Base-by-base conservation (phyloP, 1,140 invertebrate genomes). In the Neoseiulus cucumeris region DNA sequence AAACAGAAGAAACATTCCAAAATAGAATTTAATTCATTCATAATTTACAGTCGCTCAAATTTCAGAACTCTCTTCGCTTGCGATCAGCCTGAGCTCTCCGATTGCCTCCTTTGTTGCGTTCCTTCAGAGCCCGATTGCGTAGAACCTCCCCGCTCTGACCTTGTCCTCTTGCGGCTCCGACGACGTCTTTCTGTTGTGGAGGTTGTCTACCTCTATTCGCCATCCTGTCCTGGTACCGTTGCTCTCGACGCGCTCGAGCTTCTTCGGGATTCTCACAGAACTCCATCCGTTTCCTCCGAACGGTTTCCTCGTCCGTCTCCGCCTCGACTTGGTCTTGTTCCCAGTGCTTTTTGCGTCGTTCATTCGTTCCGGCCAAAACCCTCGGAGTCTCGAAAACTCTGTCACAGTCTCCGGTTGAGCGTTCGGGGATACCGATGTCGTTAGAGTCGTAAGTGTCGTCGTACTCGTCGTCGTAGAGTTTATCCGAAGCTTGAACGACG, bases 211-310 rank as follows among this genome's bases (percentile, higher is more conserved):
- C 51, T 2, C 51, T n/a, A 17, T 2, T 25, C 9, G 51, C 51
- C 14, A 59, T 25, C 6, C 33, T 59, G 25, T 25, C 51, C 22
- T 59, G 51, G 9, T 59, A 59, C 33, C 51, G 14, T 25, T 59
- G 51, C 22, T 59, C 51, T 12, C 51, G 51, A 17, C 51, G 25
- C 14, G 51, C 51, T n/a, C 51, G 51, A 29, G 33, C 51, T 14
- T 18, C 51, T 59, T 59, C 51, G 14, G 51, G 51, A 25, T 59
- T 25, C 22, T 59, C 51, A 59, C 51, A 59, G 51, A 59, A 59
- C 4, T 25, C 51, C 33, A 59, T 59, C 51, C 33, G 51, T 20
- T 33, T 17, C 22, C 33, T n/a, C 22, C 51, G 25, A 25, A 4
- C 33, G 22, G 14, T 33, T 17, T 59, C 51, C 14, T 59, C 51